phyloP scores from a whole-genome alignment of 2,888 invertebrate genomes.

The Drosophila bunnanda region DNA sequence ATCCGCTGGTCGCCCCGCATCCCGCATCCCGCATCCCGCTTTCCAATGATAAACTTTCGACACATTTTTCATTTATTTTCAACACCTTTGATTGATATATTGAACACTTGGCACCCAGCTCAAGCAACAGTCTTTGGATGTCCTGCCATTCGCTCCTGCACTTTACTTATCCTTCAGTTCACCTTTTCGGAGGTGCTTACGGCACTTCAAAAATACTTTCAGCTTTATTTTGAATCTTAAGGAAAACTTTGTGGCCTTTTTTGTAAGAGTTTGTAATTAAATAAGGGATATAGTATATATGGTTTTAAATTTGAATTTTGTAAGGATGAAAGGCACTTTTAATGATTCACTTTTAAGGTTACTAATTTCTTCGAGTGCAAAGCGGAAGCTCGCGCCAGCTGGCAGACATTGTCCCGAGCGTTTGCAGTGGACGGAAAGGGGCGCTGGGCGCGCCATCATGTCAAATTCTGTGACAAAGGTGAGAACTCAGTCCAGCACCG shows the following conservation, averaged over 20 bases:
- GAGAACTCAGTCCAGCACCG: conserved; percentile 30
- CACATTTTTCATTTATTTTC: conserved; percentile 82
- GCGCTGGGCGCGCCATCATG: conserved; percentile 40
- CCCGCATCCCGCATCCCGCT: conserved; percentile 39
- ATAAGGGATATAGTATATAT: background rate
- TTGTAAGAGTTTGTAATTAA: background rate
- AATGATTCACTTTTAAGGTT: too few relatives aligned
- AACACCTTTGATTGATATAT: conserved; percentile 83
- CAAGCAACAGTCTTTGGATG: conserved; percentile 64
- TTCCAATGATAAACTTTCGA: conserved; percentile 80
- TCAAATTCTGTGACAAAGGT: conserved; percentile 73
- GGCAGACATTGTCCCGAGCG: conserved; percentile 59
- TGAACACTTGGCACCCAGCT: conserved; percentile 74
- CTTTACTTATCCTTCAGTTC: conserved; percentile 10
- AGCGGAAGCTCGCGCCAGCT: conserved; percentile 67
- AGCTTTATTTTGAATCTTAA: background rate
- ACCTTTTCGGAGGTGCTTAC: conserved; percentile 32
- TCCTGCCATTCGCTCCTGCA: conserved; percentile 19
- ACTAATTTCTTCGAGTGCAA: conserved; percentile 4
- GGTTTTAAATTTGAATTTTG: background rate
- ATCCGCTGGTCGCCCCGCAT: conserved; percentile 38
- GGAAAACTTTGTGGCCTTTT: background rate
- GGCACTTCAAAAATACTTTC: background rate
- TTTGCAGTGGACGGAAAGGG: conserved; percentile 55
- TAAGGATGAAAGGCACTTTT: background rate